Conservation (phyloP, 2,888 invertebrate genomes). For the Andrena chrysosceles region DNA sequence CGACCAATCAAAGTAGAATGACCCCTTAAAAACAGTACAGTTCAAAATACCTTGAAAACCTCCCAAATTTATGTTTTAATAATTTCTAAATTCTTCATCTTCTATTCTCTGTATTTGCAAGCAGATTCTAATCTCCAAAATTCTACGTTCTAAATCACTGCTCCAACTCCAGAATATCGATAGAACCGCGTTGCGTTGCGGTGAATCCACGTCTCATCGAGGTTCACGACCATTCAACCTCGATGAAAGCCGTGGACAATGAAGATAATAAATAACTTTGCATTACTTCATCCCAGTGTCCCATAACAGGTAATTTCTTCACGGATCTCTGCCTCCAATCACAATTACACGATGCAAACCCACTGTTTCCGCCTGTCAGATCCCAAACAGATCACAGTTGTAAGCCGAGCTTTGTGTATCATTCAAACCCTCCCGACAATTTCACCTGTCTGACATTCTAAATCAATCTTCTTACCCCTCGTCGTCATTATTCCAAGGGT, state of each 20-base stretch:
- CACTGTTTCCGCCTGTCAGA: neutral
- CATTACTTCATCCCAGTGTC: neutral
- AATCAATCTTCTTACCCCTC: neutral
- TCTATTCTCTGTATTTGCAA: no score
- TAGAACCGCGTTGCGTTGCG: neutral
- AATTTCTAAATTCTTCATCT: no score
- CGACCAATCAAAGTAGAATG: no score
- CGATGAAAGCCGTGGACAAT: neutral
- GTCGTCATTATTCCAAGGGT: neutral
- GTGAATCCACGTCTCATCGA: neutral
- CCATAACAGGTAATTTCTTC: constrained; percentile 13
- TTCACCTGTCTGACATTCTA: neutral
- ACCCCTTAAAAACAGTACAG: no score
- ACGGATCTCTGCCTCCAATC: neutral
- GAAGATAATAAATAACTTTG: constrained; percentile 7
- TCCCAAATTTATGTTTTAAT: no score
- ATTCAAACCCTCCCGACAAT: neutral
- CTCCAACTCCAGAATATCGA: no score
- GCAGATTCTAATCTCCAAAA: no score
- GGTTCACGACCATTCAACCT: neutral
- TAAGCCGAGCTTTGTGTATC: neutral
- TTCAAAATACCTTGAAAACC: no score
- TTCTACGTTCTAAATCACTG: no score
- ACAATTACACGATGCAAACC: neutral
- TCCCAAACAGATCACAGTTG: neutral